These are phyloP conservation scores for Drosophila cognata DNA, from an alignment of 2,888 invertebrate genomes.

Conservation along the genomic window DNA sequence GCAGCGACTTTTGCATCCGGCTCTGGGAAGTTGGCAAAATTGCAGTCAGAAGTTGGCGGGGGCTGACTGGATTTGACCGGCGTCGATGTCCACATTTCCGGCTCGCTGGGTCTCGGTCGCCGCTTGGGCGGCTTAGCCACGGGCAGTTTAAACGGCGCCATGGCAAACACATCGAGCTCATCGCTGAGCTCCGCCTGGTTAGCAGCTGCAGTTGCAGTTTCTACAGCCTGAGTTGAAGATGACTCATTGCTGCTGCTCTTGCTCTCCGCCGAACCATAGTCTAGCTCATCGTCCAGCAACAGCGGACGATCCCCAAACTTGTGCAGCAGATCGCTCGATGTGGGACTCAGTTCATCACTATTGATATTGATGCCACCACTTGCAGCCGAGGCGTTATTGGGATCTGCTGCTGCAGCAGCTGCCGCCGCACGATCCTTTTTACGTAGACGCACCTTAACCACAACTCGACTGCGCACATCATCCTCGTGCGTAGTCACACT, in stretches of 20 bases:
- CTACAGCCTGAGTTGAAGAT: constrained; percentile 31
- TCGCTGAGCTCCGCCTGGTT: constrained; percentile 82
- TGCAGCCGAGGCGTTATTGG: constrained; percentile 12
- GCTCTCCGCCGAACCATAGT: constrained; percentile 86
- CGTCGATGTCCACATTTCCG: constrained; percentile 84
- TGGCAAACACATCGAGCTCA: constrained; percentile 88
- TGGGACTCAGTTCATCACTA: constrained; percentile 85
- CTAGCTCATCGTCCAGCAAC: constrained; percentile 91
- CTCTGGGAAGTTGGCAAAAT: constrained; percentile 63
- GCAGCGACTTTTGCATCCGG: constrained; percentile 6
- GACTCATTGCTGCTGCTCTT: constrained; percentile 79
- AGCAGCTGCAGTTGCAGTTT: constrained; percentile 1
- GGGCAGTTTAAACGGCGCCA: constrained; percentile 88
- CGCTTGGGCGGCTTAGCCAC: constrained; percentile 74
- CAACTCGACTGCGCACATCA: constrained; percentile 86
- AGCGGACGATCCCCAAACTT: constrained; percentile 91
- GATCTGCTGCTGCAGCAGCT: constrained; percentile 51
- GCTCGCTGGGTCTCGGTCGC: constrained; percentile 52
- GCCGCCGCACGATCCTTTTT: constrained; percentile 83
- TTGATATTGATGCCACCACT: constrained; percentile 25
- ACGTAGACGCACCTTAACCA: constrained; percentile 86
- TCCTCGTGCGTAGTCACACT: constrained; percentile 88
- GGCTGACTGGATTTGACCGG: constrained; percentile 77
- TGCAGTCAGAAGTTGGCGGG: constrained; percentile 35
- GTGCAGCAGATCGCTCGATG: constrained; percentile 88